Base-by-base conservation (phyloP, 1,140 invertebrate species). In the Orius insidiosus region DNA sequence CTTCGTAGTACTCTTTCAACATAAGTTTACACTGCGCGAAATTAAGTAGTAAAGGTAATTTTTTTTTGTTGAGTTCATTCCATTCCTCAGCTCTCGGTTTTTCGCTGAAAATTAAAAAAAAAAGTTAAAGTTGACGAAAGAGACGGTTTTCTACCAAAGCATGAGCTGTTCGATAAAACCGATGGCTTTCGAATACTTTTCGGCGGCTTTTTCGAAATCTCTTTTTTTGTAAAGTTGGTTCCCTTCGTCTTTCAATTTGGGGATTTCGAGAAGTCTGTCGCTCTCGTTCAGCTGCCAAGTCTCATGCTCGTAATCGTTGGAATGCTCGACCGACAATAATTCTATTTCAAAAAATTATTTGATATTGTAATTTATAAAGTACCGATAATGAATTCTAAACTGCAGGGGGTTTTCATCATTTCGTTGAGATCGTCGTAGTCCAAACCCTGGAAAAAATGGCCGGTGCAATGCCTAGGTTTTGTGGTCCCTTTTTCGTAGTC, bases 21-120 rank as follows among this genome's bases (percentile, higher is more conserved):
- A 80, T 59, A 9, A 96, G 66, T 67, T 90, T 85, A 61, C 92
- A 96, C 58, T 96, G 88, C 3, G 86, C 72, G 63, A 76, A 94
- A 67, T 98, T 97, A 0, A 95, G 63, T 37, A 96, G 66, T 15
- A 96, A 66, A n/a, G 89, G 88, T 41, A 81, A 65, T 68, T 93
- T 93, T 56, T 80, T 69, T 52, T 72, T 65, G 54, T 93, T 82
- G 18, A 95, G 61, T 39, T 71, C 66, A 10, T 71, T 63, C 85
- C 87, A 94, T 61, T 94, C 90, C 39, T 72, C 67, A 59, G 92
- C 87, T 44, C 79, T 75, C 49, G 93, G 92, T 63, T 94, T 90
- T 67, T 97, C 90, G 56, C 88, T 92, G 57, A 37, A 62, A 34
- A 3, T 46, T 14, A 14, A 19, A 36, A 2, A n/a, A 18, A 15